phyloP scores from a whole-genome alignment of 2,113 vertebrate genomes.

The Clarias batrachus region DNA sequence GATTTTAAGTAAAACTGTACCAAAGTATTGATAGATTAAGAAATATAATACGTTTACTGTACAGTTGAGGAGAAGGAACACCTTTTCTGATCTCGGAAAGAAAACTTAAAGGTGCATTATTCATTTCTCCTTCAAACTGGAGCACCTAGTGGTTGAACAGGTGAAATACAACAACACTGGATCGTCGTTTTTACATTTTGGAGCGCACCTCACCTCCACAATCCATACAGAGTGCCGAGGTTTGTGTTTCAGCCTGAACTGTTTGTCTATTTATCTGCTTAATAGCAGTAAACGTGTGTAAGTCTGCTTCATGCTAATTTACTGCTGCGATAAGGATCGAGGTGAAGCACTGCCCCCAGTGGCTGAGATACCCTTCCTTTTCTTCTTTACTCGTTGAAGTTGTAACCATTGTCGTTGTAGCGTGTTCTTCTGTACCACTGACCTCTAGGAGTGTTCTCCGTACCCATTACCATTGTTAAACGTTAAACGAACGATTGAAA shows the following conservation, averaged over 20 bases:
- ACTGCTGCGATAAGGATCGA: background rate
- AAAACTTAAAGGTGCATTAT: background rate
- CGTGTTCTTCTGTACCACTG: too few species aligned
- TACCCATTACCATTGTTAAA: too few species aligned
- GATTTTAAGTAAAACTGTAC: background rate
- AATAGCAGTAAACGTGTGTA: background rate
- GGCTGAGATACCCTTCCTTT: too few species aligned
- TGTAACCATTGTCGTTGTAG: too few species aligned
- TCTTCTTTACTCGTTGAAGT: too few species aligned
- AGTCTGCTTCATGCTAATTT: background rate
- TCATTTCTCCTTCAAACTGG: background rate
- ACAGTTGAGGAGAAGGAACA: background rate
- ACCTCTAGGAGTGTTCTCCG: too few species aligned
- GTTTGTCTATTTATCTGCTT: background rate
- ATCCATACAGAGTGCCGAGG: background rate
- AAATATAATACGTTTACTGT: background rate
- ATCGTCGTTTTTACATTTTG: background rate
- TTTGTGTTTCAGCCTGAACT: background rate
- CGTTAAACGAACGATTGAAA: too few species aligned
- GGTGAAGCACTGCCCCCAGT: too few species aligned
- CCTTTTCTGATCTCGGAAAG: background rate
- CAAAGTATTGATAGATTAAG: background rate
- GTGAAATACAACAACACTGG: background rate
- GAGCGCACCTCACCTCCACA: background rate
- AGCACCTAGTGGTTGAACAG: background rate